These are phyloP conservation scores for Hirudo medicinalis DNA, from an alignment of 1,140 invertebrate genomes.

Conservation along the genomic window DNA sequence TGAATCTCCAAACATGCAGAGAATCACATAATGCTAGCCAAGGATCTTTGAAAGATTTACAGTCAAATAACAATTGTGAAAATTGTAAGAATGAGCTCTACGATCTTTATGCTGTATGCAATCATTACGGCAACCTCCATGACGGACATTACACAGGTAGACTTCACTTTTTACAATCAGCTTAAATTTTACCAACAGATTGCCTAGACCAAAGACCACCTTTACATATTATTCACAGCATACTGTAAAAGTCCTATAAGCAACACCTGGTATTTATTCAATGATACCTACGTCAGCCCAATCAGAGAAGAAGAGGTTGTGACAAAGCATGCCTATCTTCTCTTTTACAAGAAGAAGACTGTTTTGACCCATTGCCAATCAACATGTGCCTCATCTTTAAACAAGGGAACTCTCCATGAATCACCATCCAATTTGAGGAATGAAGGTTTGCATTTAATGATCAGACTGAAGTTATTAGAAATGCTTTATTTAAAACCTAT, in stretches of 20 bases:
- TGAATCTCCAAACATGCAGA: no score
- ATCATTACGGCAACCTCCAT: constrained; percentile 74
- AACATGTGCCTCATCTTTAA: no score
- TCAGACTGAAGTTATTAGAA: no score
- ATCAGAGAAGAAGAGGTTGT: constrained; percentile 39
- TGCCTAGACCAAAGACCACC: no score
- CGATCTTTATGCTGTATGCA: constrained; percentile 85
- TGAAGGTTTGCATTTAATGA: no score
- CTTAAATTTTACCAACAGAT: no score
- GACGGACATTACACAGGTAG: constrained; percentile 82
- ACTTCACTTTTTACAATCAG: background rate
- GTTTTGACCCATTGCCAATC: background rate
- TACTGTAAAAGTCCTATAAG: constrained; percentile 88
- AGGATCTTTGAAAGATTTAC: no score
- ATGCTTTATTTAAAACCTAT: no score
- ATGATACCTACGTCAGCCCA: constrained; percentile 41
- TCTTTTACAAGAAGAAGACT: constrained; percentile 41
- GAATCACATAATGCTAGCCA: no score
- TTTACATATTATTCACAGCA: constrained; percentile 44
- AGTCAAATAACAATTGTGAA: background rate
- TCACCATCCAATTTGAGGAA: no score
- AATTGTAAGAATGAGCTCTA: constrained; percentile 43
- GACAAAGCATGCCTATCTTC: constrained; percentile 41
- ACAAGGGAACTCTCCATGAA: no score
- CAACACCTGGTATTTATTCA: constrained; percentile 79